Evolutionary conservation across 2,888 invertebrate genomes (phyloP).

Genomic region (Drosophila mayaguana): DNA sequence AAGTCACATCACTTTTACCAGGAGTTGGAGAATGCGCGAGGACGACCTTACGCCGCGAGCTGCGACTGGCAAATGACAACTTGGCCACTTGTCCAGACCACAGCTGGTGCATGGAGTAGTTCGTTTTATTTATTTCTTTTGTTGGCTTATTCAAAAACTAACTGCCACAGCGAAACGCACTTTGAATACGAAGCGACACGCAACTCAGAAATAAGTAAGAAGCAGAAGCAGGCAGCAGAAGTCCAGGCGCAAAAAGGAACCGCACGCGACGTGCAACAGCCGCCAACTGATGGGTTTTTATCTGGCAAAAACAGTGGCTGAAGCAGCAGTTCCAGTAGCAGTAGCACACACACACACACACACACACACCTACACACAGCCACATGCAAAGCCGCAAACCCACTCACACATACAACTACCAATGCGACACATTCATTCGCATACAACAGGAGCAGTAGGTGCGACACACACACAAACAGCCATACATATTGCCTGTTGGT

Average conservation of each 20-base stretch:
- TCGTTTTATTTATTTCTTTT: constrained; percentile 20
- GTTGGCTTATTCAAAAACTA: constrained; percentile 47
- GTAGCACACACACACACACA: constrained; percentile 37
- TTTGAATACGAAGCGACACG: constrained; percentile 44
- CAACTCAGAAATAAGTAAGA: constrained; percentile 1
- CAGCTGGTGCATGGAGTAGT: constrained; percentile 33
- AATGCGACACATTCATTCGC: not conserved
- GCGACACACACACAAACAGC: constrained; percentile 27
- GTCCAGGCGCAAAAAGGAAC: constrained; percentile 50
- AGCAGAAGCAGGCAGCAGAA: constrained; percentile 15
- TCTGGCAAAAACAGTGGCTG: constrained; percentile 52
- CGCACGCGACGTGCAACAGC: constrained; percentile 81
- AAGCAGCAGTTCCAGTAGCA: constrained; percentile 7
- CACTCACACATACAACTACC: not conserved
- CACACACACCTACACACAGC: constrained; percentile 49
- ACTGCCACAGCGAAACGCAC: constrained; percentile 45
- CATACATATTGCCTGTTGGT: constrained; percentile 26
- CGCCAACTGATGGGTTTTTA: constrained; percentile 76
- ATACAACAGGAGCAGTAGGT: not conserved
- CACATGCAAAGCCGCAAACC: constrained; percentile 14
- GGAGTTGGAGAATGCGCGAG: constrained; percentile 28
- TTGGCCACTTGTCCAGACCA: constrained; percentile 36
- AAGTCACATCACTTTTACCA: not conserved
- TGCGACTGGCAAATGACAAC: constrained; percentile 61
- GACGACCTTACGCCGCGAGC: constrained; percentile 54